Conservation (phyloP, 2,888 invertebrate genomes). For the Ichneumoninae sp. region DNA sequence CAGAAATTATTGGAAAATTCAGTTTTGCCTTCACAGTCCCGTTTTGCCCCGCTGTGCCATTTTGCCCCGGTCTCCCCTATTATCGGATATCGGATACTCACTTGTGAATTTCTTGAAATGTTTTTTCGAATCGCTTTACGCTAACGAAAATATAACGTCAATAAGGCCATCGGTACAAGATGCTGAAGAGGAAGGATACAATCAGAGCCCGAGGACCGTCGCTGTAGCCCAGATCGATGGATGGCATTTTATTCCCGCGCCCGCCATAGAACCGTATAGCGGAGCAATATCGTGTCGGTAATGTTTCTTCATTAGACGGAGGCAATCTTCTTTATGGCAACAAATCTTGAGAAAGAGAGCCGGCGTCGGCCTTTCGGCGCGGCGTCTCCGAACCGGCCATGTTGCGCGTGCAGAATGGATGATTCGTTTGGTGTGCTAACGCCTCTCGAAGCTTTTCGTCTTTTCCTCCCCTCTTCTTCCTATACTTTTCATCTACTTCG, state of each 20-base stretch:
- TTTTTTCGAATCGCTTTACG: constrained; percentile 12
- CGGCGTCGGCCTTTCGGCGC: constrained; percentile 72
- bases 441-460: constrained; percentile 63
- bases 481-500: constrained; percentile 39
- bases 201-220: constrained; percentile 68
- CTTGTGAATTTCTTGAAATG: neutral
- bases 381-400: constrained; percentile 74
- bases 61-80: too few relatives aligned
- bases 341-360: constrained; percentile 77
- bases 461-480: constrained; percentile 69
- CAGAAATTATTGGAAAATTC: too few relatives aligned
- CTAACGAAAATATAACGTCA: constrained; percentile 35
- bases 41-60: too few relatives aligned
- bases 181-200: constrained; percentile 53
- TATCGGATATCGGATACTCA: neutral
- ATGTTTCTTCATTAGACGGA: constrained; percentile 82
- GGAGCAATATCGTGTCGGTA: constrained; percentile 80
- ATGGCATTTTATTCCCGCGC: constrained; percentile 68
- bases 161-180: constrained; percentile 29
- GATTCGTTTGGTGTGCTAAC: constrained; percentile 72
- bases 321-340: constrained; percentile 83
- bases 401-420: constrained; percentile 75
- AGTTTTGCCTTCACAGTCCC: too few relatives aligned
- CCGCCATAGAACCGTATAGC: constrained; percentile 70
- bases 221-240: constrained; percentile 75